Evolutionary conservation across 2,888 invertebrate genomes (phyloP).

Genomic region (Trissolcus japonicus): DNA sequence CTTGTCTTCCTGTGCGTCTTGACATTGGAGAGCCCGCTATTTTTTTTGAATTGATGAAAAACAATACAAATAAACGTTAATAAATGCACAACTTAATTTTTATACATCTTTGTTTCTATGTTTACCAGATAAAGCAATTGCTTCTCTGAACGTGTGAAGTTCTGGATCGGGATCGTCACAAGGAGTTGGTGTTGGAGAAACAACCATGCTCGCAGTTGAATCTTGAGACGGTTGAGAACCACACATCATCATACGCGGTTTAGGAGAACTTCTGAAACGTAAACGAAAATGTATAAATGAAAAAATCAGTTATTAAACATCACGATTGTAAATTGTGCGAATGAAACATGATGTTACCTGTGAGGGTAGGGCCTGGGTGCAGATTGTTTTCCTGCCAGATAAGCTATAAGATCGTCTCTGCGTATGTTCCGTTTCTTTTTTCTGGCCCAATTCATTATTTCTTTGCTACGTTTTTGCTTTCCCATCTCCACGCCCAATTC

Average conservation of each 20-base stretch:
- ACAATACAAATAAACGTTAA: neutral
- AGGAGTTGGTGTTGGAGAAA: slow-evolving; percentile 72
- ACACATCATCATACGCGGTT: slow-evolving; percentile 77
- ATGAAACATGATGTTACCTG: slow-evolving; percentile 70
- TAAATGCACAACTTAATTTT: too few species aligned
- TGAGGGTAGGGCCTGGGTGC: slow-evolving; percentile 79
- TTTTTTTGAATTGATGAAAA: neutral
- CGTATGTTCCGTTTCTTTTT: slow-evolving; percentile 85
- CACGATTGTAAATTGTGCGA: neutral
- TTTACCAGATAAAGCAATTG: slow-evolving; percentile 81
- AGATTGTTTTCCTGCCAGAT: slow-evolving; percentile 84
- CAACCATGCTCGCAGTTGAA: slow-evolving; percentile 76
- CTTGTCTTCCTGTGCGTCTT: slow-evolving; percentile 76
- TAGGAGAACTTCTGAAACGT: slow-evolving; percentile 76
- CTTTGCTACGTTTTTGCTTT: slow-evolving; percentile 84
- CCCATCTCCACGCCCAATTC: slow-evolving; percentile 85
- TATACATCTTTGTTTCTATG: too few species aligned
- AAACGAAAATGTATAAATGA: too few species aligned
- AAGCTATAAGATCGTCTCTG: slow-evolving; percentile 86
- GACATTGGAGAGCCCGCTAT: slow-evolving; percentile 75
- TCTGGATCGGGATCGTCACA: slow-evolving; percentile 79
- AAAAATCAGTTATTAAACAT: neutral
- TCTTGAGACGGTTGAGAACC: slow-evolving; percentile 75
- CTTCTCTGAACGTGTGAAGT: slow-evolving; percentile 85
- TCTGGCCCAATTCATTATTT: slow-evolving; percentile 86